Conservation (phyloP, 2,113 vertebrate species). For the Hippotragus niger region DNA sequence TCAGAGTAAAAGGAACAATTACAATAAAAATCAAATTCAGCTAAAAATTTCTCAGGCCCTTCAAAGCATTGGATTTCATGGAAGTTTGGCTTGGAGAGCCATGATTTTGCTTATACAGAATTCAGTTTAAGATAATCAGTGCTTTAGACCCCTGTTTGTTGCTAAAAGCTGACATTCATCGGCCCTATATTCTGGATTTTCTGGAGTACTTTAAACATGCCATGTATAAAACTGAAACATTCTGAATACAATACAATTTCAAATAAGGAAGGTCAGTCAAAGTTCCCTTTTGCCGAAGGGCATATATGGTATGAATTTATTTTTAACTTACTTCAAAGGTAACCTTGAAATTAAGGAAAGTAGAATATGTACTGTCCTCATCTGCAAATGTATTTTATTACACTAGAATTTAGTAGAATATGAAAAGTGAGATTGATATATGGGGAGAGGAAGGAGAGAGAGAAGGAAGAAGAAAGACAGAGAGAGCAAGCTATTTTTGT, state of each 20-base stretch:
- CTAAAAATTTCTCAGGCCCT: not conserved
- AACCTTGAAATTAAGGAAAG: not conserved
- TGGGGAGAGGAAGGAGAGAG: too few relatives aligned
- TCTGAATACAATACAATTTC: not conserved
- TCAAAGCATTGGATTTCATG: not conserved
- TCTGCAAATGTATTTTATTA: not conserved
- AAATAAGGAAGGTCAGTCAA: not conserved
- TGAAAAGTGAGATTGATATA: not conserved
- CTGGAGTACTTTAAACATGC: not conserved
- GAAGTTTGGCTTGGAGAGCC: not conserved
- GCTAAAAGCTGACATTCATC: not conserved
- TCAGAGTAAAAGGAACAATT: not conserved
- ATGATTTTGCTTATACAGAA: not conserved
- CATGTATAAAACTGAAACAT: not conserved
- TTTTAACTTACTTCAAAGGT: not conserved
- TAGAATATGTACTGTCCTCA: not conserved
- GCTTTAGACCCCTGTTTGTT: not conserved
- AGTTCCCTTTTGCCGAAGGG: not conserved
- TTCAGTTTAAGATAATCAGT: not conserved
- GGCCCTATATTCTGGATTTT: not conserved
- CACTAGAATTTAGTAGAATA: not conserved
- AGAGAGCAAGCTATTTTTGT: not conserved
- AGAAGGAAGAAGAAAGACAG: not conserved
- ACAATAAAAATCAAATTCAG: not conserved
- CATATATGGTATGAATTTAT: not conserved